Evolutionary conservation across 2,113 vertebrate species (phyloP), one percentile per base, ranked within the genome.

Genomic region (Neolamprologus toae): DNA sequence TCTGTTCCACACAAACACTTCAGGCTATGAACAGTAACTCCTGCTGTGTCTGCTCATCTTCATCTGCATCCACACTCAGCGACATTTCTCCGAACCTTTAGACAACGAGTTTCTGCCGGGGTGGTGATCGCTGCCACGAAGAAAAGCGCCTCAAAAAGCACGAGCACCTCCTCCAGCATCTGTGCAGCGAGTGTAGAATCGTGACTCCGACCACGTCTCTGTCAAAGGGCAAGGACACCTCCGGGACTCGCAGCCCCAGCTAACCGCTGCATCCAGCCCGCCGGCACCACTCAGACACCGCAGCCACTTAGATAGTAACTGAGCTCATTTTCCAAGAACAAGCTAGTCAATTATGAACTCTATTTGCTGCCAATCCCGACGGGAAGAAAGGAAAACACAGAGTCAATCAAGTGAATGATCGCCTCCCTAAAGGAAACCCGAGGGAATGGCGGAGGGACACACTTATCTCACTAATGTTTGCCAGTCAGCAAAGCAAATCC

Each of bases 281-380:
- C 47, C 23, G 9, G 61, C 26, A 31, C 6, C 66, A n/a, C 73
- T 83, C 33, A 87, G 21, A 81, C 81, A 68, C 80, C 10, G 17
- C 21, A 54, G n/a, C 7, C 82, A 82, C 82, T 83, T 87, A 28
- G 68, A 85, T 8, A 63, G 84, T 33, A 73, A 86, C 86, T 51
- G 17, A 81, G 81, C 88, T 90, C 68, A 86, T 83, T 80, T 79
- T 83, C 78, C 63, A 49, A n/a, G 26, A 87, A 54, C 35, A 9
- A 83, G 23, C 31, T 1, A 82, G 73, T 89, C 86, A 86, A 89
- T 92, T 86, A 93, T 71, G 66, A 91, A 83, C 84, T 92, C 73
- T 81, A 57, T 92, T 89, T 89, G 83, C 89, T 76, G 80, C 57
- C n/a, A 85, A 89, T 91, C 91, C 91, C 88, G 7, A 8, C 1